phyloP scores from a whole-genome alignment of 64 coral and sea anemone species.

The Porites lutea region DNA sequence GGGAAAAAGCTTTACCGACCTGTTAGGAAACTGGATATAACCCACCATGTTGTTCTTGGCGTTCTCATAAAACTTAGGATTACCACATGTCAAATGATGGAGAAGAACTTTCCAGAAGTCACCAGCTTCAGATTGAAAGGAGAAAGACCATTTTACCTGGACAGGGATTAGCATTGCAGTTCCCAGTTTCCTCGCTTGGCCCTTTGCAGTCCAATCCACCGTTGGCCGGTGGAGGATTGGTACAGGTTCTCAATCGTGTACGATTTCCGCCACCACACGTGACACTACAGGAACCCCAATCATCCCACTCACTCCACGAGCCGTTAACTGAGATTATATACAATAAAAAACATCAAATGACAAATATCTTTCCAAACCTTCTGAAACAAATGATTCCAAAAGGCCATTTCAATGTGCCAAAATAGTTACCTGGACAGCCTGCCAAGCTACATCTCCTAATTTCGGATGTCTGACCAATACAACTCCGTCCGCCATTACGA shows the following conservation, averaged over 20 bases:
- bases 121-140: too few relatives aligned
- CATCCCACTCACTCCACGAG: constrained; percentile 31
- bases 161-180: constrained; percentile 33
- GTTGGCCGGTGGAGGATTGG: constrained; percentile 56
- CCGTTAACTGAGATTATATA: constrained; percentile 5
- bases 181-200: constrained; percentile 13
- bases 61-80: too few relatives aligned
- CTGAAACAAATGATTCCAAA: too few relatives aligned
- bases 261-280: constrained; percentile 41
- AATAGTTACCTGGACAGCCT: background rate
- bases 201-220: constrained; percentile 58
- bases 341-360: too few relatives aligned
- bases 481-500: constrained; percentile 30
- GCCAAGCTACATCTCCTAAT: background rate
- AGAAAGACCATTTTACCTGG: constrained; percentile 32
- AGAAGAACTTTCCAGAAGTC: too few relatives aligned
- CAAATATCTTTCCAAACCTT: too few relatives aligned
- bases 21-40: too few relatives aligned
- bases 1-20: too few relatives aligned
- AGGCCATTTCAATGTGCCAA: too few relatives aligned
- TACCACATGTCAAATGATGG: too few relatives aligned
- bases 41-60: too few relatives aligned
- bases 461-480: constrained; percentile 6
- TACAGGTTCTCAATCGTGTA: constrained; percentile 22
- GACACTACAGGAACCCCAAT: constrained; percentile 11